Evolutionary conservation across 2,797 vertebrate genomes (phyloP), one percentile per base, ranked within the genome.

Genomic region (Leucoraja ocellata): DNA sequence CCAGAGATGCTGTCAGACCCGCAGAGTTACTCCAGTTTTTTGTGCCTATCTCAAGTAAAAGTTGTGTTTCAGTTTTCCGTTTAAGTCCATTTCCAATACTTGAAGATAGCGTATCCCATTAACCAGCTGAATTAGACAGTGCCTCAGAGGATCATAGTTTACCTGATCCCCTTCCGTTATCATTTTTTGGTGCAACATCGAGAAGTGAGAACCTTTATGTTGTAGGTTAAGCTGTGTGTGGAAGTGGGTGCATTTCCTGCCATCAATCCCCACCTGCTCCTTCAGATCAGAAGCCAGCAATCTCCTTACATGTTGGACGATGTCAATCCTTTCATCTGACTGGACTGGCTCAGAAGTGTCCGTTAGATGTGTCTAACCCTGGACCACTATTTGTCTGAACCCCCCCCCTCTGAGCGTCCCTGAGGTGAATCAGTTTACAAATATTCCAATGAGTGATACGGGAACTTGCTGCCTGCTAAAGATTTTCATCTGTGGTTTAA

Each of bases 221-320:
- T 4, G 39, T 46, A 46, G 39, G 2, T 46, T 46, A 46, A 71
- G 25, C 25, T 10, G 21, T 92, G 71, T 54, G 90, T 76, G 90
- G 90, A 74, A 76, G 21, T 92, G 54, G 76, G 21, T 13, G 90
- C 39, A 28, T 95, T 94, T 96, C 97, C 96, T 97, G 96, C 96
- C 97, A 97, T 96, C 97, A 96, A 95, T 94, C 97, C 97, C 96
- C 97, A 97, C 96, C 96, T 96, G 96, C 96, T 96, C 95, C 73
- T 96, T 97, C 97, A 97, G 95, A 97, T 96, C 95, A 96, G 96
- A 36, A 95, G 95, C 96, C 95, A 95, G 95, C 96, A 95, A 95
- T 95, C 95, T 96, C 96, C 93, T 95, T 96, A 94, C 93, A 94
- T 94, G 93, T 94, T 95, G 95, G 91, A 83, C 95, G 94, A 96